Evolutionary conservation across 2,113 vertebrate genomes (phyloP).

Genomic region (Laticauda laticaudata): DNA sequence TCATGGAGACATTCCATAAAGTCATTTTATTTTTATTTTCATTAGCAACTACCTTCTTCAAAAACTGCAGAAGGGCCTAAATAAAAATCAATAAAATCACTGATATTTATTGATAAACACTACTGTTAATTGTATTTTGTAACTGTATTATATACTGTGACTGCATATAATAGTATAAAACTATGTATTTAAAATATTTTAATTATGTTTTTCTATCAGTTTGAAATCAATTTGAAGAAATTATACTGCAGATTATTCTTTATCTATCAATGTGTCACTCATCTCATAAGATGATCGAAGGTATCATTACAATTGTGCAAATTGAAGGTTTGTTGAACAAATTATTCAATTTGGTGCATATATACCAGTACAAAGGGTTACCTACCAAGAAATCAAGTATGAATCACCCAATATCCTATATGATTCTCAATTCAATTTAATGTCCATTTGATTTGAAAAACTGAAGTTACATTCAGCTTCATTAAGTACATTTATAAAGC

Average conservation of each 20-base stretch:
- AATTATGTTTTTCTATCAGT: neutral
- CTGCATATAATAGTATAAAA: neutral
- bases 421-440: neutral
- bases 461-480: neutral
- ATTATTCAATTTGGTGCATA: neutral
- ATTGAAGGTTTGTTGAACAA: neutral
- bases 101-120: neutral
- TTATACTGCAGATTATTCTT: neutral
- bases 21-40: constrained; percentile 96
- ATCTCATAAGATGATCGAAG: neutral
- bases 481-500: neutral
- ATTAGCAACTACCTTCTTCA: constrained; percentile 86
- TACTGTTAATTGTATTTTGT: neutral
- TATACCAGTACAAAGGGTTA: neutral
- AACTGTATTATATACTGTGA: too few species aligned
- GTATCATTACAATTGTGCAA: neutral
- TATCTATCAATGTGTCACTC: neutral
- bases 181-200: neutral
- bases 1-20: constrained; percentile 94
- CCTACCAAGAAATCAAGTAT: neutral
- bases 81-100: constrained; percentile 8
- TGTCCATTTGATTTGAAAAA: neutral
- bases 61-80: constrained; percentile 88
- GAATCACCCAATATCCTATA: neutral
- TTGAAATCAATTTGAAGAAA: neutral